Evolutionary conservation across 2,888 invertebrate species (phyloP).

Genomic region (Argyresthia albistria): DNA sequence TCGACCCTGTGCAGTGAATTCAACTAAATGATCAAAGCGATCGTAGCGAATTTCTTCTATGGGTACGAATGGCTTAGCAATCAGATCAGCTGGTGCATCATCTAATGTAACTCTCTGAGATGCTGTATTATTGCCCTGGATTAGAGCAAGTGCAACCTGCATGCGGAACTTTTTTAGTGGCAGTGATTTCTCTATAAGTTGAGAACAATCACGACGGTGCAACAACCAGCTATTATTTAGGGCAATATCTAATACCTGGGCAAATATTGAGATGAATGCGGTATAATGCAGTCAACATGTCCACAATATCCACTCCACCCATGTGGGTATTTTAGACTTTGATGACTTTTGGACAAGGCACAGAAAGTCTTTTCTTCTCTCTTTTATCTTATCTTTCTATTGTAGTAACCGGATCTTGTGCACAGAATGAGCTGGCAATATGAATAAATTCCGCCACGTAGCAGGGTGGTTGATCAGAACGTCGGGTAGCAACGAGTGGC

Average conservation of each 20-base stretch:
- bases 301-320: constrained; percentile 9
- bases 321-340: constrained; percentile 8
- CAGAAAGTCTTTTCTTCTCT: constrained; percentile 11
- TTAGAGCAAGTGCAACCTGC: not conserved
- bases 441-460: no score
- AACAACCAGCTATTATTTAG: constrained; percentile 6
- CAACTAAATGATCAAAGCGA: not conserved
- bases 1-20: not conserved
- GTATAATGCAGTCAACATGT: constrained; percentile 9
- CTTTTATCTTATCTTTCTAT: constrained; percentile 14
- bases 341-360: constrained; percentile 16
- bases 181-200: not conserved
- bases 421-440: constrained; percentile 6
- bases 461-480: no score
- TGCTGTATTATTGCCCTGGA: not conserved
- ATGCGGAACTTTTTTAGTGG: not conserved
- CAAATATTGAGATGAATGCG: constrained; percentile 7
- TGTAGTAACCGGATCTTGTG: constrained; percentile 5
- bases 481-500: no score
- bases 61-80: not conserved
- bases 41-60: not conserved
- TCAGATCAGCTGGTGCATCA: not conserved
- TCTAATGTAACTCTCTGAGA: not conserved
- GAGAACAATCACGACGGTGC: not conserved
- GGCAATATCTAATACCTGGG: constrained; percentile 8